Conservation (phyloP, 2,797 vertebrate species). For the Ctenochaetus hawaiiensis region DNA sequence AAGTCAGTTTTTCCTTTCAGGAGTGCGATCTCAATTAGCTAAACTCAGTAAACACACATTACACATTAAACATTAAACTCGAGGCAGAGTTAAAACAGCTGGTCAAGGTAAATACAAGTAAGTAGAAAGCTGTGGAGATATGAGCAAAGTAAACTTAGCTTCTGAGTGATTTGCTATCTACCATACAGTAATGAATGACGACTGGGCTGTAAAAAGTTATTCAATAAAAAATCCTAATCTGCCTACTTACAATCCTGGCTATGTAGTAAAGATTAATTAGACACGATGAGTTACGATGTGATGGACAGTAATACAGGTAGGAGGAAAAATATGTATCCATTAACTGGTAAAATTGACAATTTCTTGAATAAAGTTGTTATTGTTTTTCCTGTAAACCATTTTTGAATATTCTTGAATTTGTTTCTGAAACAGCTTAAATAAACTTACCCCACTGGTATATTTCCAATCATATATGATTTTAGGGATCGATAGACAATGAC, state of each 20-base stretch:
- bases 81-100: constrained; percentile 32
- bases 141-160: constrained; percentile 27
- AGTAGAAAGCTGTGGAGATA: constrained; percentile 30
- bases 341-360: background rate
- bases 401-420: too few relatives aligned
- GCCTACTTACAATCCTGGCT: background rate
- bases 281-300: background rate
- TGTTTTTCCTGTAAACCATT: too few relatives aligned
- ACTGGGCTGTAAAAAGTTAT: constrained; percentile 8
- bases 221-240: background rate
- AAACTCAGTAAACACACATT: constrained; percentile 6
- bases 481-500: background rate
- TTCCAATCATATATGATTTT: constrained; percentile 2
- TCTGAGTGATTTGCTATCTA: constrained; percentile 12
- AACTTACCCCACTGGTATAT: background rate
- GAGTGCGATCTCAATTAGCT: constrained; percentile 28
- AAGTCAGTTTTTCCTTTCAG: constrained; percentile 26
- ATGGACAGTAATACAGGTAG: constrained; percentile 5
- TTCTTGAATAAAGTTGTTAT: too few relatives aligned
- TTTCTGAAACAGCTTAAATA: background rate
- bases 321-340: too few relatives aligned
- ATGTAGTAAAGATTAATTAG: constrained; percentile 21
- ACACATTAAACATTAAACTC: constrained; percentile 31
- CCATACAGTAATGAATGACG: background rate
- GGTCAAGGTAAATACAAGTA: constrained; percentile 7